phyloP scores from a whole-genome alignment of 2,888 invertebrate species.

The Rapana venosa region DNA sequence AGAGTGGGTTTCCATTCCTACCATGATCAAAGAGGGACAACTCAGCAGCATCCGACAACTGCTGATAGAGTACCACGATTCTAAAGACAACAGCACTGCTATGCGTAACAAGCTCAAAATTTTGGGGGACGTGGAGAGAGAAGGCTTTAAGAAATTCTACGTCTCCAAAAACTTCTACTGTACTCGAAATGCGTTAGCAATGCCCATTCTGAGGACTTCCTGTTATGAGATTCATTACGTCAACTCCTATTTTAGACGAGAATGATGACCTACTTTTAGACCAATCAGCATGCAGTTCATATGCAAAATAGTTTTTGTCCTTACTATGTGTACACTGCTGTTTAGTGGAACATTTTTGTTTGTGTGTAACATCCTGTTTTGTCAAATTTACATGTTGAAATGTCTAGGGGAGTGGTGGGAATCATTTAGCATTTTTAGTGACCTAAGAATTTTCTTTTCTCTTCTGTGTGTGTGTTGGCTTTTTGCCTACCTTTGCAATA shows the following conservation, averaged over 20 bases:
- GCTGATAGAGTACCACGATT: constrained; percentile 43
- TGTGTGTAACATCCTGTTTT: too few relatives aligned
- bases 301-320: too few relatives aligned
- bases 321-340: too few relatives aligned
- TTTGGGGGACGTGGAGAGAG: constrained; percentile 30
- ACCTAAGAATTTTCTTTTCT: too few relatives aligned
- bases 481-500: too few relatives aligned
- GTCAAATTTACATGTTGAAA: too few relatives aligned
- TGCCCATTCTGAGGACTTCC: constrained; percentile 22
- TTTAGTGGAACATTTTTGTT: too few relatives aligned
- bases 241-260: background rate
- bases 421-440: too few relatives aligned
- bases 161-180: constrained; percentile 36
- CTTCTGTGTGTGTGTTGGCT: too few relatives aligned
- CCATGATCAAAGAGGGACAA: constrained; percentile 39
- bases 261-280: background rate
- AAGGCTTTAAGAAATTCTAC: constrained; percentile 41
- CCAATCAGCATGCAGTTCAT: too few relatives aligned
- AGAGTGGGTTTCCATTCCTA: constrained; percentile 41
- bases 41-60: constrained; percentile 42
- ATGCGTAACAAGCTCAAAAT: background rate
- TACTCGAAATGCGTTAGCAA: background rate
- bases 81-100: background rate
- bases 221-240: constrained; percentile 47
- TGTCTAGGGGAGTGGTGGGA: too few relatives aligned